These are phyloP conservation scores for Amyelois transitella DNA, from an alignment of 1,140 invertebrate genomes.

Conservation along the genomic window DNA sequence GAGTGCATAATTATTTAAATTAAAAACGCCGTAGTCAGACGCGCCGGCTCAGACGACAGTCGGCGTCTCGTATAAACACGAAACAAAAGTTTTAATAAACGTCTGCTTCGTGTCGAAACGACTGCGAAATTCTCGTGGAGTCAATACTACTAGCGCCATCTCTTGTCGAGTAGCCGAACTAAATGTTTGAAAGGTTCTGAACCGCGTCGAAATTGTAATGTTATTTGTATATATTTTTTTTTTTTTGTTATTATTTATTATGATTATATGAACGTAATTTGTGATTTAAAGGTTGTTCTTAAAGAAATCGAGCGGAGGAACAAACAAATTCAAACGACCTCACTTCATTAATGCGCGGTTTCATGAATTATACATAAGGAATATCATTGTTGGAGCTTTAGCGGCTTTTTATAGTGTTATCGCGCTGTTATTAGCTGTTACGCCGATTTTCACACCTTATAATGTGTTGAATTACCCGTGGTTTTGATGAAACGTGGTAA, in stretches of 20 bases:
- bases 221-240: background rate
- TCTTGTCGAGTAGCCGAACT: constrained; percentile 50
- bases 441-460: background rate
- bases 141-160: constrained; percentile 41
- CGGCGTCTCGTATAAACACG: constrained; percentile 37
- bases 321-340: constrained; percentile 63
- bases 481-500: background rate
- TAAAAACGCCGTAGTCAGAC: constrained; percentile 23
- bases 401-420: constrained; percentile 39
- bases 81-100: constrained; percentile 51
- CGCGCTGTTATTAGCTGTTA: constrained; percentile 6
- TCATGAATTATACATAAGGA: constrained; percentile 63
- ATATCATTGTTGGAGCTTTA: constrained; percentile 48
- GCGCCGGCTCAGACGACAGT: constrained; percentile 24
- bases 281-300: constrained; percentile 1
- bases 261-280: background rate
- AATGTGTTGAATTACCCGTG: background rate
- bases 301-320: constrained; percentile 29
- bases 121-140: constrained; percentile 11
- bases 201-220: constrained; percentile 9
- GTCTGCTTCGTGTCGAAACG: constrained; percentile 34
- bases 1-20: constrained; percentile 29
- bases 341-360: constrained; percentile 58
- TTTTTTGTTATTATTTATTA: background rate
- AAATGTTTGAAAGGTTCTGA: constrained; percentile 20